These are phyloP conservation scores for Autographa gamma DNA, from an alignment of 2,888 invertebrate genomes.

Conservation along the genomic window DNA sequence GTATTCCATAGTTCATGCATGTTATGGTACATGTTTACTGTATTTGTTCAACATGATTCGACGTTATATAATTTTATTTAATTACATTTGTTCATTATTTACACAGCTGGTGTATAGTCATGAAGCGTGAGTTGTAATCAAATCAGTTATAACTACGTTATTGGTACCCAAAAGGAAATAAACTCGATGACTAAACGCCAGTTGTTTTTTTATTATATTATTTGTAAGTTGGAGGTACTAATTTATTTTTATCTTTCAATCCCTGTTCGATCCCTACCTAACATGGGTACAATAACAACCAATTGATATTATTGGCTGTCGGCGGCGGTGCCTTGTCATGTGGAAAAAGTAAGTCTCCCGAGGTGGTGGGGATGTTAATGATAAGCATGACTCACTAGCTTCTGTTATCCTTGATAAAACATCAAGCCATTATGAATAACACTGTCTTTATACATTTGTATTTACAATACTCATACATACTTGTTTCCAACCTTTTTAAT, in stretches of 20 bases:
- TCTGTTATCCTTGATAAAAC: conserved; percentile 61
- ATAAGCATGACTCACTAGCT: conserved; percentile 75
- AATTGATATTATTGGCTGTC: conserved; percentile 78
- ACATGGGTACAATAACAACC: conserved; percentile 81
- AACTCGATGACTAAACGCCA: conserved; percentile 49
- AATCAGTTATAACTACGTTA: conserved; percentile 28
- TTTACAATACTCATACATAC: conserved; percentile 36
- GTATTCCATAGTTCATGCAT: conserved; percentile 59
- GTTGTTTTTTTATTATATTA: conserved; percentile 47
- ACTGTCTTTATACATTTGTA: conserved; percentile 38
- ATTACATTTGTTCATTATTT: conserved; percentile 66
- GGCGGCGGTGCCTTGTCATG: conserved; percentile 73
- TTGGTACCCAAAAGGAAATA: conserved; percentile 16
- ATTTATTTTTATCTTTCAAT: conserved; percentile 86
- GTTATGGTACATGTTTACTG: conserved; percentile 62
- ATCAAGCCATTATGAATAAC: conserved; percentile 51
- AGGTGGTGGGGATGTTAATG: conserved; percentile 67
- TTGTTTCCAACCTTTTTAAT: conserved; percentile 24
- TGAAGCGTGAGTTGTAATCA: conserved; percentile 49
- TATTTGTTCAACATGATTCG: conserved; percentile 57
- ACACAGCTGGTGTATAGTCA: conserved; percentile 71
- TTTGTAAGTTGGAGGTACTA: conserved; percentile 81
- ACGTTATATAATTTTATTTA: conserved; percentile 62
- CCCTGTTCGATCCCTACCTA: conserved; percentile 82
- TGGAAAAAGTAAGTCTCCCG: conserved; percentile 83